These are phyloP conservation scores for Chaetura pelagica DNA, from an alignment of 2,113 vertebrate species.

Conservation along the genomic window DNA sequence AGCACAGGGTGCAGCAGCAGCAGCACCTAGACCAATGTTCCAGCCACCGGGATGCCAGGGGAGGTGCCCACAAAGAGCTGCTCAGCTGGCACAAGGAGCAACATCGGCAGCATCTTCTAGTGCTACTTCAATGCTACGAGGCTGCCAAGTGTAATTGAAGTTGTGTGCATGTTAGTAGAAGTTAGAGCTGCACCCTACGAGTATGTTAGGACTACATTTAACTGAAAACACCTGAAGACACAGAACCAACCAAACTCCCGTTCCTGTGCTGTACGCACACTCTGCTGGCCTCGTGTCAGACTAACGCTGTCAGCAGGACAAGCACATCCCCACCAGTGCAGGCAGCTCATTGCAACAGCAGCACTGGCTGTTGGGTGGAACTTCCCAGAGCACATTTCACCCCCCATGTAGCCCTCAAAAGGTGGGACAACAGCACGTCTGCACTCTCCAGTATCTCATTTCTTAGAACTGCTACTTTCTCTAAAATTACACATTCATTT, in stretches of 20 bases:
- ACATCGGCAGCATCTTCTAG: not conserved
- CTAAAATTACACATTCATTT: not conserved
- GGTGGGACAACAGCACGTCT: not conserved
- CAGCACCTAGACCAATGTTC: not conserved
- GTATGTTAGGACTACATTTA: not conserved
- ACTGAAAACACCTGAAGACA: not conserved
- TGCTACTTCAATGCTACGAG: accelerated
- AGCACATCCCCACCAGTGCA: not conserved
- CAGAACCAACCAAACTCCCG: not conserved
- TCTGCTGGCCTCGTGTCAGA: accelerated
- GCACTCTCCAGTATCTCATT: not conserved
- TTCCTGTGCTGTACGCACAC: accelerated
- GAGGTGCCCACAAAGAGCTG: too few species aligned
- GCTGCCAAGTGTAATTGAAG: not conserved
- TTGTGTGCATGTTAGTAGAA: not conserved
- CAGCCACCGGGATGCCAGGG: not conserved
- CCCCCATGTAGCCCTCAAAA: not conserved
- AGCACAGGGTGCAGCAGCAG: accelerated
- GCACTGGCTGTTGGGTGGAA: too few species aligned
- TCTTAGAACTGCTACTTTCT: not conserved
- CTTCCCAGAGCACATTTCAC: not conserved
- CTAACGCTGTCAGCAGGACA: not conserved
- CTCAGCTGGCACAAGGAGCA: not conserved
- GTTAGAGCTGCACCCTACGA: not conserved
- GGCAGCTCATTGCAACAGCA: too few species aligned